Conservation (phyloP, 2,113 vertebrate species). For the Daubentonia madagascariensis region DNA sequence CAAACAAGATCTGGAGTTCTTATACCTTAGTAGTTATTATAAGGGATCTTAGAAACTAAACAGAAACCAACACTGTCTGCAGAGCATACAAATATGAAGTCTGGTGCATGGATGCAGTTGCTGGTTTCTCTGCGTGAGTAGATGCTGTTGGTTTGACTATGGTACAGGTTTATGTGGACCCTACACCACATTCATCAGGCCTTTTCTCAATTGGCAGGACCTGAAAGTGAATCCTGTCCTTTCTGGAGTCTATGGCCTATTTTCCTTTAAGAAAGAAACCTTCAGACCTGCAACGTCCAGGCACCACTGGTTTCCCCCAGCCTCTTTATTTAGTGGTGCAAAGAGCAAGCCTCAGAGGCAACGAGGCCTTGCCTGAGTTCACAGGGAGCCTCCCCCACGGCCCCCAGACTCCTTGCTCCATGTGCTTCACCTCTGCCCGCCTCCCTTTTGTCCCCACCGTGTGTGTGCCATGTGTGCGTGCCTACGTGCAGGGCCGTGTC, state of each 20-base stretch:
- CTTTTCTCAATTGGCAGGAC: background rate
- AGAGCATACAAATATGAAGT: fast-evolving
- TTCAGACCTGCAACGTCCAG: fast-evolving
- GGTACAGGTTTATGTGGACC: background rate
- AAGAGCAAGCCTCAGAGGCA: background rate
- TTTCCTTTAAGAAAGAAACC: background rate
- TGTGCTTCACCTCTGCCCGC: background rate
- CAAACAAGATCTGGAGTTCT: background rate
- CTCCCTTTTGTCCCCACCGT: background rate
- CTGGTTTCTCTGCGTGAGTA: fast-evolving
- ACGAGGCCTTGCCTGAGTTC: background rate
- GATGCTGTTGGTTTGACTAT: fast-evolving
- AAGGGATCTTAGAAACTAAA: background rate
- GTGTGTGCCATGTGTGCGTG: background rate
- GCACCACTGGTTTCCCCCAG: background rate
- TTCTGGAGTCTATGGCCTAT: fast-evolving
- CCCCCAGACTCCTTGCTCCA: background rate
- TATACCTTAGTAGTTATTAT: background rate
- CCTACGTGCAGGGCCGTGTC: fast-evolving
- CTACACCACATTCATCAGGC: fast-evolving
- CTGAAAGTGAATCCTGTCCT: background rate
- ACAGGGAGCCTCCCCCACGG: background rate
- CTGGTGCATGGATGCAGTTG: background rate
- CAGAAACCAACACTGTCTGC: too few species aligned
- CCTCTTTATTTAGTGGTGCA: background rate